Evolutionary conservation across 2,797 vertebrate genomes (phyloP), one percentile per base, ranked within the genome.

Genomic region (Epinephelus malabaricus): DNA sequence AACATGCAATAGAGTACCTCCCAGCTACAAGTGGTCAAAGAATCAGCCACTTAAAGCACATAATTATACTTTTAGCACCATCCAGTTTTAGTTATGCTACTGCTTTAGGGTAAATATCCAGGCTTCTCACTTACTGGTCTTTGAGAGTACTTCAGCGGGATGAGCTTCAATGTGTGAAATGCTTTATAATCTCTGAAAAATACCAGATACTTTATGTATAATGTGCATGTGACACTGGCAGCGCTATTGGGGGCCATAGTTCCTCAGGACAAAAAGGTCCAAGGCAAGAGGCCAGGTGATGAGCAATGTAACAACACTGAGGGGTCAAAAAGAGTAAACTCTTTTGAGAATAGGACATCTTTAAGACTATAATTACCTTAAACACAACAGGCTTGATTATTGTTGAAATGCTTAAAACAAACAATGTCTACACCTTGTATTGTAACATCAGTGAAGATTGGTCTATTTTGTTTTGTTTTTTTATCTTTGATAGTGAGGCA

Each of bases 11-110:
- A 81, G 70, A 82, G 47, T 85, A 89, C 86, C 89, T 91, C 79
- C 59, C 67, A 87, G 88, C 84, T 80, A 88, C 82, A 87, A 89
- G 86, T 76, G 62, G 81, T 85, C 55, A 78, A 82, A 78, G 86
- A 91, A 89, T 92, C 90, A 92, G 79, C 77, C 69, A 45, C 64
- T 25, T 89, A 69, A 80, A 93, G 86, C 79, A 88, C 89, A 93
- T 92, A 89, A 92, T 92, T 74, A 60, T 51, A 50, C 45, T 60
- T 65, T 73, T 27, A 67, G 55, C 21, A 56, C 45, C 34, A 34
- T 74, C 47, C 30, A 65, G 19, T 46, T 18, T 27, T 59, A 18
- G 43, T 69, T 47, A 76, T 76, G 15, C 6, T 49, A 3, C 38
- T 63, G 23, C 43, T 71, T 66, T 19, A 27, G 34, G 40, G 50